phyloP scores from a whole-genome alignment of 2,797 vertebrate species.

The Sebastes glaucus region DNA sequence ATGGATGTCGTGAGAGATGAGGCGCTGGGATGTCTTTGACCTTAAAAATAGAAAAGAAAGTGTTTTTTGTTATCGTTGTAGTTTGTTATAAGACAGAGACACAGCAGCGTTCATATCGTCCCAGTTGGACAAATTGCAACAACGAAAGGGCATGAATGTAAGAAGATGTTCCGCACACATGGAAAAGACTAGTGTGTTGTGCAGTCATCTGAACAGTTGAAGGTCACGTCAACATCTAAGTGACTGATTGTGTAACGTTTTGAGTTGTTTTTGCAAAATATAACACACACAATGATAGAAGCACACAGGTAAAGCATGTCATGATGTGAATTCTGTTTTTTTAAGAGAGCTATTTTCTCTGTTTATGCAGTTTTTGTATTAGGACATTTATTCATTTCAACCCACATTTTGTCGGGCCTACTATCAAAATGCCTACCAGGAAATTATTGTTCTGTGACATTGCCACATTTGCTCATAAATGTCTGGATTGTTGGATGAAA shows the following conservation, averaged over 20 bases:
- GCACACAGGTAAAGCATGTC: neutral
- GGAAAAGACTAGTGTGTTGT: neutral
- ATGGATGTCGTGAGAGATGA: conserved; percentile 97
- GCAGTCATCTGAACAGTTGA: neutral
- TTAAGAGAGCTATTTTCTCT: neutral
- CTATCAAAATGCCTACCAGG: neutral
- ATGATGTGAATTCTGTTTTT: neutral
- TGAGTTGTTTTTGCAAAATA: neutral
- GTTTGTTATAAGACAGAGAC: neutral
- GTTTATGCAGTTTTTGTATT: neutral
- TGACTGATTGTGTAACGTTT: neutral
- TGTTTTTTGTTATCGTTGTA: neutral
- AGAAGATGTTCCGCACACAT: neutral
- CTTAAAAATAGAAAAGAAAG: conserved; percentile 70
- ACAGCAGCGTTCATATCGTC: neutral
- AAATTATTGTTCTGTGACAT: neutral
- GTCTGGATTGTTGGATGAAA: neutral
- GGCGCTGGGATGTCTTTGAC: conserved; percentile 92
- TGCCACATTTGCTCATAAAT: neutral
- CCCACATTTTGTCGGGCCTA: neutral
- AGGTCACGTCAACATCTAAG: neutral
- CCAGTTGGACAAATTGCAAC: neutral
- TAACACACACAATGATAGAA: neutral
- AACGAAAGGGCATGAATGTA: neutral
- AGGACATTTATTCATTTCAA: neutral